Evolutionary conservation across 2,113 vertebrate species (phyloP).

Genomic region (Tauraco erythrolophus): DNA sequence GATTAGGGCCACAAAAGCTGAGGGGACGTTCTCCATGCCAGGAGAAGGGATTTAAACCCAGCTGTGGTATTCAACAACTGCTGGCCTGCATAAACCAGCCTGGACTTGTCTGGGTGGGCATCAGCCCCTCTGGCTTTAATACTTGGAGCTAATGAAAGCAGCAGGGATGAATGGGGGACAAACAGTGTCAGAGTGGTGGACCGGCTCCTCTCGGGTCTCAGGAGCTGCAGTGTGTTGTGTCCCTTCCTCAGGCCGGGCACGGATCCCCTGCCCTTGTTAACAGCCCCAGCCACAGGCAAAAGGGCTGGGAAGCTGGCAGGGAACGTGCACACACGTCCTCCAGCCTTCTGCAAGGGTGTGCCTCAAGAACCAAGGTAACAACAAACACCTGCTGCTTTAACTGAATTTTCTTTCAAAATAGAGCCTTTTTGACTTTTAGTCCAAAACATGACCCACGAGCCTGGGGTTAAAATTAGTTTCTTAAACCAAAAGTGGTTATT

Average conservation of each 20-base stretch:
- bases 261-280: not conserved
- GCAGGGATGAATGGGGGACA: not conserved
- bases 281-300: not conserved
- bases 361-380: not conserved
- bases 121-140: not conserved
- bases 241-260: not conserved
- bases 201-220: fast-evolving
- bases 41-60: not conserved
- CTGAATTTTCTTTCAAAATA: not conserved
- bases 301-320: fast-evolving
- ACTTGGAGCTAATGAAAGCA: not conserved
- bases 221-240: not conserved
- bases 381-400: not conserved
- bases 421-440: not conserved
- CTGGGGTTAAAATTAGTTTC: not conserved
- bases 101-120: not conserved
- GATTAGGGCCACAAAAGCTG: not conserved
- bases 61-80: not conserved
- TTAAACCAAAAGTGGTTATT: not conserved
- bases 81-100: not conserved
- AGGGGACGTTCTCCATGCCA: not conserved
- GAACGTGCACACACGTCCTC: fast-evolving
- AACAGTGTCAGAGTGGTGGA: not conserved
- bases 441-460: not conserved
- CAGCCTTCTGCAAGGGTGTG: not conserved